A percentile compares a stretch with the other conserved stretches of the same genome.
Conservation (phyloP, 2,797 vertebrate species). For the Taenioides sp. region DNA sequence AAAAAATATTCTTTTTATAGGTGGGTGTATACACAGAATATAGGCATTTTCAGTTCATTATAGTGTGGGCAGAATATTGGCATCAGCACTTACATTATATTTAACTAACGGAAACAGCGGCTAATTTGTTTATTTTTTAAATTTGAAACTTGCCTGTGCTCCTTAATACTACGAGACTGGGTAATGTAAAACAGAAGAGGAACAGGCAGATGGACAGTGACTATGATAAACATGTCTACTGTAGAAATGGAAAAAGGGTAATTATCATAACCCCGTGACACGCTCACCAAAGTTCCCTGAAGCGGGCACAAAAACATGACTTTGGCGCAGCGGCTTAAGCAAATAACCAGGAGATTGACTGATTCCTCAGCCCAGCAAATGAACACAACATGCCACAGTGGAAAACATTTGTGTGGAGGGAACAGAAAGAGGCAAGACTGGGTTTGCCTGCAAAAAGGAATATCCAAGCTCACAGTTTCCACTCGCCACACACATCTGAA, state of each 20-base stretch:
- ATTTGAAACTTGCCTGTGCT: background rate
- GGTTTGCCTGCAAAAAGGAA: conserved; percentile 48
- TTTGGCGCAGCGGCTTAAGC: conserved; percentile 53
- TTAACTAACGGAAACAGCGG: background rate
- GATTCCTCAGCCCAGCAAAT: conserved; percentile 53
- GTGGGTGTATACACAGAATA: background rate
- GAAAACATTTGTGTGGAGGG: conserved; percentile 56
- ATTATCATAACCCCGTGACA: conserved; percentile 58
- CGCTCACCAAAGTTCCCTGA: conserved; percentile 57
- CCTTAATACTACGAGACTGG: conserved; percentile 11
- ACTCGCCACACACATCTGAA: conserved; percentile 52
- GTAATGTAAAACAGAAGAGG: conserved; percentile 56
- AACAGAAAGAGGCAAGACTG: conserved; percentile 44
- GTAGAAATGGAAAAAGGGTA: conserved; percentile 58
- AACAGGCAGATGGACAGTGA: conserved; percentile 48
- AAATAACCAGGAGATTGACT: conserved; percentile 54
- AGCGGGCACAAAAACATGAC: conserved; percentile 48
- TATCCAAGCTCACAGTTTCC: conserved; percentile 66
- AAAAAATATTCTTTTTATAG: background rate
- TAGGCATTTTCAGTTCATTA: background rate
- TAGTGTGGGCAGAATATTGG: background rate
- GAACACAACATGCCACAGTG: conserved; percentile 64
- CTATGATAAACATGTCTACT: conserved; percentile 56
- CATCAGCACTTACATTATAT: background rate
- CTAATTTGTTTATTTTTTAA: background rate